These are phyloP conservation scores for Periplaneta americana DNA, from an alignment of 1,140 invertebrate genomes.

Conservation along the genomic window DNA sequence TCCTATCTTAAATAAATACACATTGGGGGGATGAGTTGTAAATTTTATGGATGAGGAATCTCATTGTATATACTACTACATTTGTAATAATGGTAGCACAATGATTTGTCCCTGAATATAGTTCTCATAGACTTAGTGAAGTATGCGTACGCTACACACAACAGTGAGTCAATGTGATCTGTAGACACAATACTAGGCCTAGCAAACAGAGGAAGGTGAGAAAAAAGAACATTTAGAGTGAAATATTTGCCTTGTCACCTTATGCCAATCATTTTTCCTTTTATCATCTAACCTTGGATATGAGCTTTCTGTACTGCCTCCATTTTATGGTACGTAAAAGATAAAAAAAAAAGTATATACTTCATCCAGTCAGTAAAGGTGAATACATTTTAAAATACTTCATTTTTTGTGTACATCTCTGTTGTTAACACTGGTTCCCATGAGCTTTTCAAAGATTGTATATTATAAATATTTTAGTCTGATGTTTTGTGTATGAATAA, in stretches of 20 bases:
- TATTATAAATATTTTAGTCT: neutral
- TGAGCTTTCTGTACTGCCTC: conserved; percentile 3
- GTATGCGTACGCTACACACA: neutral
- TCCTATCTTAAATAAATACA: no score
- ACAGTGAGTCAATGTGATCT: conserved; percentile 2
- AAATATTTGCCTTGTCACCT: conserved; percentile 8
- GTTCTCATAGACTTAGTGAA: neutral
- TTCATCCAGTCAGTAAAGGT: neutral
- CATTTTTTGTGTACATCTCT: neutral
- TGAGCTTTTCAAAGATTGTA: neutral
- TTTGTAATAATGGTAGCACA: neutral
- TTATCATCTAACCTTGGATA: neutral
- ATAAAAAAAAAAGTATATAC: neutral
- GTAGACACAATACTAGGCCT: neutral
- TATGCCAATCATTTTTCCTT: neutral
- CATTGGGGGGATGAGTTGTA: neutral
- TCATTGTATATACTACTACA: no score
- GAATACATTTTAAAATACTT: neutral
- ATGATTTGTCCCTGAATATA: conserved; percentile 1
- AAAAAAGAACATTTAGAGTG: neutral
- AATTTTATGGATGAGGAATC: neutral
- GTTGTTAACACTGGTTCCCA: neutral
- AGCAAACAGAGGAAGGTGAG: neutral
- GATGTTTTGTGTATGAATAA: neutral
- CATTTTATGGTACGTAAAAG: neutral